These are phyloP conservation scores for Meloe dianella DNA, from an alignment of 2,888 invertebrate genomes.

Conservation along the genomic window DNA sequence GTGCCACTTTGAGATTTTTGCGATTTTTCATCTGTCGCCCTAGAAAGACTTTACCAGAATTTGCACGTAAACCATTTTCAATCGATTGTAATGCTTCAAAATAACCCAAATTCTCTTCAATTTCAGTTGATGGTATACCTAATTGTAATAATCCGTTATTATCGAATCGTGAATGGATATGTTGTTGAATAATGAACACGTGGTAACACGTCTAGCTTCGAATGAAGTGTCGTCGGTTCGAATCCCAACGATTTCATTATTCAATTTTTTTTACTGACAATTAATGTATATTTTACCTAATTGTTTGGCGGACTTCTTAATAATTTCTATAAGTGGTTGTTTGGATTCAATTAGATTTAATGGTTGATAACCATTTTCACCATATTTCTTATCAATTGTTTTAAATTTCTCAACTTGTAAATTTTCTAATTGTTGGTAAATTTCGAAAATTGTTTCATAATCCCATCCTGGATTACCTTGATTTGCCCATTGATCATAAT, in stretches of 20 bases:
- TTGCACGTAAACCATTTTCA: constrained; percentile 57
- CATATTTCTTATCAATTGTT: constrained; percentile 51
- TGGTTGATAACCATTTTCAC: constrained; percentile 60
- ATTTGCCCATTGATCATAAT: constrained; percentile 70
- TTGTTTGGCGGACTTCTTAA: constrained; percentile 55
- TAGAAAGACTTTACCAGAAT: constrained; percentile 76
- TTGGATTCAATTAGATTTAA: constrained; percentile 56
- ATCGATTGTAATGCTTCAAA: constrained; percentile 46
- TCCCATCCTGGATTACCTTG: constrained; percentile 69
- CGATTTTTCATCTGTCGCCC: constrained; percentile 60
- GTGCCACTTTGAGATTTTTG: constrained; percentile 66
- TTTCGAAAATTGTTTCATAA: constrained; percentile 59
- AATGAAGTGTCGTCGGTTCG: too few species aligned
- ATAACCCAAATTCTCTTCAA: constrained; percentile 46
- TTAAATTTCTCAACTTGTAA: constrained; percentile 41
- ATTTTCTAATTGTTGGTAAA: constrained; percentile 59
- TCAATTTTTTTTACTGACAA: too few species aligned
- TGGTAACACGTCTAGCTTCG: too few species aligned
- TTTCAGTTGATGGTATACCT: constrained; percentile 48
- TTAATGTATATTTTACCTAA: too few species aligned
- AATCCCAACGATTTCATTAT: too few species aligned
- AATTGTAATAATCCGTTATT: too few species aligned
- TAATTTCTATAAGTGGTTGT: constrained; percentile 44
- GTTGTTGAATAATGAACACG: too few species aligned
- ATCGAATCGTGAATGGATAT: too few species aligned